Evolutionary conservation across 2,888 invertebrate species (phyloP), one percentile per base, ranked within the genome.

Genomic region (Leuctra nigra): DNA sequence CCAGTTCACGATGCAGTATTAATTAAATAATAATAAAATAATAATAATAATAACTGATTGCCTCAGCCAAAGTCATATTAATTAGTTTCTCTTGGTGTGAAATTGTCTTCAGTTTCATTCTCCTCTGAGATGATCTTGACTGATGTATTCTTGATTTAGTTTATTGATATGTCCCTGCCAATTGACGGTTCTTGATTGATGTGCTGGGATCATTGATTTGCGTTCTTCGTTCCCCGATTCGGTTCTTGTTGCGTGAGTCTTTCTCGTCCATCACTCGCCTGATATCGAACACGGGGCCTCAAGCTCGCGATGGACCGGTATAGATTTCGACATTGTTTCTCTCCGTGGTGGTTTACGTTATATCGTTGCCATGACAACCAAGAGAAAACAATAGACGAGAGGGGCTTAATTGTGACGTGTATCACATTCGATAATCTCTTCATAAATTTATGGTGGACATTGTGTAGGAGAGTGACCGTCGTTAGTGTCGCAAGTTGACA

Each of bases 341-440:
- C 39, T 9, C n/a, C n/a, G 16, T 2, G 13, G 16, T 9, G 39
- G 39, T 39, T 7, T 29, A 29, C 29, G 29, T 29, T 29, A 29
- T 44, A 44, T 44, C 44, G 48, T 18, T 29, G 22, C 50, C 50
- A 35, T 33, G 50, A 22, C 25, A 47, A 47, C 35, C 16, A 29
- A 20, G 50, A 50, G 50, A 54, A 54, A 54, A 54, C 54, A 54
- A 54, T 54, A 46, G 54, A 23, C 18, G 53, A 44, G 41, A 22
- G 14, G 18, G 35, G 54, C 54, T 54, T 54, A 54, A 54, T 54
- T 46, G 54, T 54, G 54, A 54, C 54, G 53, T 57, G 46, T 53
- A 52, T 57, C 38, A 57, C 57, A 50, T 53, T 33, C 57, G 47
- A 53, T 57, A 57, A 57, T 54, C 57, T 57, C 57, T 54, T 57